Base-by-base conservation (phyloP, 2,888 invertebrate genomes). In the Xestobium rufovillosum region DNA sequence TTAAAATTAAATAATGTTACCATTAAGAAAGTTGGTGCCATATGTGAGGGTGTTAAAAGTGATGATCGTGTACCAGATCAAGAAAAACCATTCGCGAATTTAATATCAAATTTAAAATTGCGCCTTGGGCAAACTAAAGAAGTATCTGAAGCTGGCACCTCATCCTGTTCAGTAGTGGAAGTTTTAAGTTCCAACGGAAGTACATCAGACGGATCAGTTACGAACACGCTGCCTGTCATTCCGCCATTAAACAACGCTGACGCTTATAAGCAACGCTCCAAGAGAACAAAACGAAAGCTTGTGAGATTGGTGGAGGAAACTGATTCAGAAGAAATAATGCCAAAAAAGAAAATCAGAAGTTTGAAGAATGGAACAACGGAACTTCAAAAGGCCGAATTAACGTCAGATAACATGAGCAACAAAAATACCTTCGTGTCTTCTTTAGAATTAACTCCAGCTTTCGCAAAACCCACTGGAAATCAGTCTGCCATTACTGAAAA, bases 341-440 rank as follows among this genome's bases (percentile, higher is more conserved):
- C 36, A 13, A n/a, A 14, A 11, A 36, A 36, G 15, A 36, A 25
- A 17, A 36, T 9, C 2, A 2, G 36, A 15, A 8, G 9, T 6
- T 36, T 11, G 10, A 14, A 9, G 2, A 30, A 31, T 15, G 14
- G 25, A 19, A 6, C 6, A n/a, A 6, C 23, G n/a, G 23, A 8
- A 6, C 6, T n/a, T n/a, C 23, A 19, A 19, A 19, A 19, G 23
- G 23, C 23, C 6, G 31, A 36, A 15, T 12, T 36, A 10, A 17
- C 36, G 2, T 4, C 13, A 2, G n/a, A 25, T 2, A n/a, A n/a
- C 8, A 23, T 31, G n/a, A n/a, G 10, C 10, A 28, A 30, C 25
- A 15, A 36, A 17, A 15, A 13, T 8, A 25, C 30, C n/a, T 36
- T 36, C 25, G 15, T 26, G 3, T 36, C 36, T 3, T 31, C 36